These are phyloP conservation scores for Holothuria glaberrima DNA, from an alignment of 35 echinoderm and acorn worm species.

Conservation along the genomic window DNA sequence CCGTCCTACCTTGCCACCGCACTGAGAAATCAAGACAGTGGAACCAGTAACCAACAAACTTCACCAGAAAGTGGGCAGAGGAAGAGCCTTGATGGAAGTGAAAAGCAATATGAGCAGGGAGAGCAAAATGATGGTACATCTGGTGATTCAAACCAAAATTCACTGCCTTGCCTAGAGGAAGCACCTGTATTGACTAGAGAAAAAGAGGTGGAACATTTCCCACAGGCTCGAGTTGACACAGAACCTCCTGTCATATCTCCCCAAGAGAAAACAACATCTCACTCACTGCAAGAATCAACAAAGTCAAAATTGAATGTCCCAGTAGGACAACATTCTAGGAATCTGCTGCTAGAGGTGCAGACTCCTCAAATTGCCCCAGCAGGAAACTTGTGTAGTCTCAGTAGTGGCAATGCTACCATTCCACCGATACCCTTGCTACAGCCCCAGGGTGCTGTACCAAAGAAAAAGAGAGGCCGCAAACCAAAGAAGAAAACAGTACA, in stretches of 20 bases:
- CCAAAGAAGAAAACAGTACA: constrained; percentile 7
- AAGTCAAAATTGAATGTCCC: no score
- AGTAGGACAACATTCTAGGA: no score
- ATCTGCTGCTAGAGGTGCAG: no score
- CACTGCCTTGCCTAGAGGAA: constrained; percentile 27
- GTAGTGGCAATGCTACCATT: no score
- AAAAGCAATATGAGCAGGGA: no score
- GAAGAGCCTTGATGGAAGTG: no score
- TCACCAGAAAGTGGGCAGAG: no score
- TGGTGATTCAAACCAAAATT: neutral
- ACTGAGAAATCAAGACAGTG: constrained; percentile 61
- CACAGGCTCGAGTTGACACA: neutral
- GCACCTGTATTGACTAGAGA: constrained; percentile 45
- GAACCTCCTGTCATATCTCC: constrained; percentile 45
- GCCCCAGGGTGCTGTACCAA: neutral
- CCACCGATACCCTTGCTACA: neutral
- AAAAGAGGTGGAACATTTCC: constrained; percentile 10
- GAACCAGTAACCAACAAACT: neutral
- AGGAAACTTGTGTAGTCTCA: no score
- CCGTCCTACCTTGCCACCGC: constrained; percentile 88
- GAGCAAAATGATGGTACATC: no score
- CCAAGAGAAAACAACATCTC: constrained; percentile 24
- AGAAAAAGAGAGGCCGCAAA: constrained; percentile 46
- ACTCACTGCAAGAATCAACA: no score
- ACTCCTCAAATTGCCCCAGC: no score